Base-by-base conservation (phyloP, 2,113 vertebrate species). In the Sclerurus mexicanus region DNA sequence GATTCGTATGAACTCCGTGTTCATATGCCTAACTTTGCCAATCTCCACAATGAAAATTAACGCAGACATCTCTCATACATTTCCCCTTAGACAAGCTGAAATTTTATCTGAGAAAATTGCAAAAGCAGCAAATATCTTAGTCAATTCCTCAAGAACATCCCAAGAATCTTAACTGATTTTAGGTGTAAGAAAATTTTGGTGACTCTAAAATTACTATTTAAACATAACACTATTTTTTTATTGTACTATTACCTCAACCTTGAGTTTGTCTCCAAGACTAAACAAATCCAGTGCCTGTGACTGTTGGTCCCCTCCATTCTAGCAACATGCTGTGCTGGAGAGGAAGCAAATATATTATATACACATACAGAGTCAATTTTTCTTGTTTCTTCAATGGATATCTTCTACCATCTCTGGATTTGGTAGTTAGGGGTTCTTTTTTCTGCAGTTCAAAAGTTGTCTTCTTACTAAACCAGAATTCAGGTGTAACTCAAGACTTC, bases 181-280 rank as follows among this genome's bases (percentile, higher is more conserved):
- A 56, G 7, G 6, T 72, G 16, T 52, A 75, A 81, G 27, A 83
- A 90, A 60, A 25, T 7, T 69, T 78, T 35, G 5, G 5, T 75
- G 33, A 82, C 8, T 42, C 12, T 35, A 55, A 73, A 72, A 63
- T 42, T 49, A 22, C 49, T 58, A 47, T 22, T 44, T n/a, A 73
- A 60, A 21, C 6, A 21, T 37, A 71, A 39, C 7, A 46, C 10
- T 42, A 3, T 24, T 58, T 69, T 0, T 44, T 63, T 63, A 19
- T 44, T 69, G 11, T 30, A 37, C 7, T 52, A 2, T 52, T 64
- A 49, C 2, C 2, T 28, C 50, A 80, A 74, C 0, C 0, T 52
- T 73, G 33, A 83, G 16, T 69, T 88, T 83, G 12, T 28, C 30
- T 74, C 19, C 42, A 84, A 35, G 39, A 58, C 35, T 53, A 83